These are phyloP conservation scores for Aldabrachelys gigantea DNA, from an alignment of 2,113 vertebrate genomes.

Conservation along the genomic window DNA sequence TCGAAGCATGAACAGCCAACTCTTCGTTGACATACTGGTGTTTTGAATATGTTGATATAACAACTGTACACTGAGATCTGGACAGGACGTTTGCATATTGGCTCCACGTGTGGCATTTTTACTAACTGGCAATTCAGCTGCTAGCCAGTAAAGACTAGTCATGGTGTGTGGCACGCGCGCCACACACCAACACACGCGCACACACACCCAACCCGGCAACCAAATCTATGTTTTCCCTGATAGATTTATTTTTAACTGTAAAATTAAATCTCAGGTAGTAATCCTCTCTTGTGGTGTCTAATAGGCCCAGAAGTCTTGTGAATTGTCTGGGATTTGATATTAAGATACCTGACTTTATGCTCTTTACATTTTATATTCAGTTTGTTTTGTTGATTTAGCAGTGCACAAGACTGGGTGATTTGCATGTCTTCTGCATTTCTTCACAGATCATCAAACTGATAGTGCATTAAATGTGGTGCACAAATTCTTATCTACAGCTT, in stretches of 20 bases:
- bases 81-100: neutral
- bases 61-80: neutral
- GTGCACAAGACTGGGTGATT: conserved; percentile 5
- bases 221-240: neutral
- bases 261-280: neutral
- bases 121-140: neutral
- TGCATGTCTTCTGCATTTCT: conserved; percentile 2
- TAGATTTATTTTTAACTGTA: neutral
- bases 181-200: too few relatives aligned
- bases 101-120: neutral
- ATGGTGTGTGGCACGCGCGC: neutral
- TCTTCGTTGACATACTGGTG: neutral
- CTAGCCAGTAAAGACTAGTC: neutral
- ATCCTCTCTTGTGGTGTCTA: neutral
- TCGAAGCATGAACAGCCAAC: neutral
- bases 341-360: conserved; percentile 21
- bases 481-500: conserved; percentile 37
- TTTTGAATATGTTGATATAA: neutral
- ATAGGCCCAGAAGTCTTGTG: neutral
- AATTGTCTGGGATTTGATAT: conserved; percentile 17
- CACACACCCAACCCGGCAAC: neutral
- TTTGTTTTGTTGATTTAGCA: conserved; percentile 36
- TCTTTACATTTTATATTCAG: neutral
- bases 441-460: conserved; percentile 13
- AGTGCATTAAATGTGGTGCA: neutral